Evolutionary conservation across 2,888 invertebrate genomes (phyloP).

Genomic region (Hetaerina titia): DNA sequence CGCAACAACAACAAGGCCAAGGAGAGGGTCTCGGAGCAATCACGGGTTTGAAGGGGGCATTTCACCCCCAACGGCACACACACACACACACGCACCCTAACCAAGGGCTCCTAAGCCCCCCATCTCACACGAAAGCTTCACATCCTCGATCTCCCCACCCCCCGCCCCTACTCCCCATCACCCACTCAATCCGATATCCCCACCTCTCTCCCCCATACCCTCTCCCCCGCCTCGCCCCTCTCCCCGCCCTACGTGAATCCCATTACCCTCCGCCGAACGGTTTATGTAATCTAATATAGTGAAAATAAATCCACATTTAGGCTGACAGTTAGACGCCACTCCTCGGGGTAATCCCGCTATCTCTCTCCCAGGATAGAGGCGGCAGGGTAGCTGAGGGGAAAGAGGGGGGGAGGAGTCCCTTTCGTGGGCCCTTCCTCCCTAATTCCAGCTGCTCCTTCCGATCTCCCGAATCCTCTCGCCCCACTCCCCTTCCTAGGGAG

Average conservation of each 20-base stretch:
- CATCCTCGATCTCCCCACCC: not conserved
- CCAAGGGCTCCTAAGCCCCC: not conserved
- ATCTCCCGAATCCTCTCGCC: not conserved
- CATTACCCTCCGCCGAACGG: conserved; percentile 71
- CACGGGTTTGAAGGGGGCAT: not conserved
- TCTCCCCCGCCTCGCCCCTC: not conserved
- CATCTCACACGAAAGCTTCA: not conserved
- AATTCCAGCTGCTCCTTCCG: not conserved
- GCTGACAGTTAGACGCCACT: conserved; percentile 75
- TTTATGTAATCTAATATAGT: conserved; percentile 79
- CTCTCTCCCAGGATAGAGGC: not conserved
- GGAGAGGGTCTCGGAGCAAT: not conserved
- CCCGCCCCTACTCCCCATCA: not conserved
- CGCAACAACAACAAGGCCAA: not conserved
- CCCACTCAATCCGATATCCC: conserved; percentile 7
- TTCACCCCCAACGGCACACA: not conserved
- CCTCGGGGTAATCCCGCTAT: conserved; percentile 46
- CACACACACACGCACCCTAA: not conserved
- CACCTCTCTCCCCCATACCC: not conserved
- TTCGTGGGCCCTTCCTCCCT: not conserved
- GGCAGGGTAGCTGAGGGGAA: not conserved
- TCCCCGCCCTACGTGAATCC: conserved; percentile 19
- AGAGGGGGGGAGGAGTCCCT: not conserved
- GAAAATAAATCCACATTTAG: conserved; percentile 79
- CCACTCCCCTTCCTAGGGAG: not conserved